Evolutionary conservation across 2,113 vertebrate genomes (phyloP), one percentile per base, ranked within the genome.

Genomic region (Hippocampus abdominalis): DNA sequence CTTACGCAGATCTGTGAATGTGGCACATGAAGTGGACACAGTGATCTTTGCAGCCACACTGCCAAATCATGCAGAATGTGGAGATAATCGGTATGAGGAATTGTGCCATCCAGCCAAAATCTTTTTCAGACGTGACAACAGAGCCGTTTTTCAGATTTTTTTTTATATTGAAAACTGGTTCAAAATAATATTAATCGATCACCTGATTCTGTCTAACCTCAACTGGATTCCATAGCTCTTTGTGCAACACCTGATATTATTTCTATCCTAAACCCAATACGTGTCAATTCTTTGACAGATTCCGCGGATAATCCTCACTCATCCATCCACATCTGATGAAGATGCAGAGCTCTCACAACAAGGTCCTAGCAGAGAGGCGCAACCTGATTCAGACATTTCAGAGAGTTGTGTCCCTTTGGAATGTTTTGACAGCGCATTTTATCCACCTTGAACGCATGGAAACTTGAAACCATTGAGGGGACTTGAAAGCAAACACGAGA

Each of bases 311-410:
- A 92, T 95, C 84, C 91, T 96, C 78, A 96, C 92, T 1, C 89
- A 89, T 76, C 94, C 95, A 57, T 95, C 91, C 1, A 94, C 93
- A 85, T 96, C 93, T 0, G 92, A 94, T 73, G 93, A 96, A 69
- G 93, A 95, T 16, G 81, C 81, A 0, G 92, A 94, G 71, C 89
- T 91, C 65, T 69, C 90, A 76, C 88, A 88, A 46, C 91, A 87
- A 60, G 91, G 87, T 8, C 82, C 81, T 0, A 78, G 89, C 21
- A 88, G 89, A 68, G 84, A 85, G 32, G 81, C 70, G 7, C 78
- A 67, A 0, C 89, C 89, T 40, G 88, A 90, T 4, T 69, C 64
- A 3, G 84, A 81, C 46, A 69, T 75, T 6, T 0, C 60, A 49
- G 88, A 84, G 32, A 63, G 63, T n/a, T 79, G 27, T 18, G 11